These are phyloP conservation scores for Cottus gobio DNA, from an alignment of 2,113 vertebrate species.

Conservation along the genomic window DNA sequence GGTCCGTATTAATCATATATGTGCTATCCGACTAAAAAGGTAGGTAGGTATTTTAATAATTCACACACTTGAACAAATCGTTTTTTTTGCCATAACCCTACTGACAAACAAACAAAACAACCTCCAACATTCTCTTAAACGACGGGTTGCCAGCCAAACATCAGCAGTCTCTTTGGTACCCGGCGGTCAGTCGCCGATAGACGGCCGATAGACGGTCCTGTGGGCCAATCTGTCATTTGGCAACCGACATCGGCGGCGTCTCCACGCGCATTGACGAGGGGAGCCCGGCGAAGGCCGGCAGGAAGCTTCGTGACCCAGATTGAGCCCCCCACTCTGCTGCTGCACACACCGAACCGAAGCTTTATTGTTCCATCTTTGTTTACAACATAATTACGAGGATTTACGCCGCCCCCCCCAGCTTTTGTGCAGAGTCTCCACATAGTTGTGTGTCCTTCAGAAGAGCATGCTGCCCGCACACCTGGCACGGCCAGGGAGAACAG, in stretches of 20 bases:
- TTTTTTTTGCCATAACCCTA: too few relatives aligned
- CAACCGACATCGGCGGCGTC: too few relatives aligned
- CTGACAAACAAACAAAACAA: too few relatives aligned
- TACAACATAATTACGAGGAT: conserved; percentile 71
- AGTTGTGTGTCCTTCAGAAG: conserved; percentile 66
- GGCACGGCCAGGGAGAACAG: conserved; percentile 70
- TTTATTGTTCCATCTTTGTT: conserved; percentile 68
- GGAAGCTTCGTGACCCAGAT: conserved; percentile 26
- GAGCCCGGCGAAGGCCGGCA: too few relatives aligned
- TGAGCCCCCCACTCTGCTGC: conserved; percentile 26
- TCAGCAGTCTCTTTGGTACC: conserved; percentile 35
- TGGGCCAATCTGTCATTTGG: conserved; percentile 42
- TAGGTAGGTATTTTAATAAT: neutral
- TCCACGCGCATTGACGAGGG: too few relatives aligned
- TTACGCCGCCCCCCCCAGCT: conserved; percentile 62
- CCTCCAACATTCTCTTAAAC: too few relatives aligned
- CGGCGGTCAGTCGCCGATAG: too few relatives aligned
- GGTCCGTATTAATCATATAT: neutral
- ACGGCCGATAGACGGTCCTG: conserved; percentile 26
- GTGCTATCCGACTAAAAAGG: neutral
- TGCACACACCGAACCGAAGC: conserved; percentile 59
- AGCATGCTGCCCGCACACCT: conserved; percentile 71
- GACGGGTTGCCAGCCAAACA: conserved; percentile 7
- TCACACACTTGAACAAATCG: neutral
- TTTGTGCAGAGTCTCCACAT: conserved; percentile 53